phyloP scores from a whole-genome alignment of 2,797 vertebrate species.

The Harpagifer antarcticus region DNA sequence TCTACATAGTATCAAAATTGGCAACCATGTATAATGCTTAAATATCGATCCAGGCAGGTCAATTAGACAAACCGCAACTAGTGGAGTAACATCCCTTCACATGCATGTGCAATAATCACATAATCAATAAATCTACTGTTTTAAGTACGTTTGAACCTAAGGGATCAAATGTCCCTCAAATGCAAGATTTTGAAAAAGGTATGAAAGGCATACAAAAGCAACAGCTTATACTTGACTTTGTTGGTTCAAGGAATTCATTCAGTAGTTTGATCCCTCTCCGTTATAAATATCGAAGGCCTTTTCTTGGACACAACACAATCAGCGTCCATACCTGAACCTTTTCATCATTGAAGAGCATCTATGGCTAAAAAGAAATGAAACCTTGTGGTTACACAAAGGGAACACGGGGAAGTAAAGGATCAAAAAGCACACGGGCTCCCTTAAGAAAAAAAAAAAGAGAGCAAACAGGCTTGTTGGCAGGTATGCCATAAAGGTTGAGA shows the following conservation, averaged over 20 bases:
- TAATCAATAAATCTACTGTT: not conserved
- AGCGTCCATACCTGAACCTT: not conserved
- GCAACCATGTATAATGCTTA: not conserved
- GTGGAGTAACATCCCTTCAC: not conserved
- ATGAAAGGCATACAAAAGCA: not conserved
- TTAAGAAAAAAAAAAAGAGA: conserved; percentile 7
- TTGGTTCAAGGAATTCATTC: not conserved
- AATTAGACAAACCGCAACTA: not conserved
- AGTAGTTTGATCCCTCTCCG: not conserved
- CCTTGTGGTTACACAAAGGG: conserved; percentile 18
- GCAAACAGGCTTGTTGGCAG: conserved; percentile 56
- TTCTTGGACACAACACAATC: conserved; percentile 16
- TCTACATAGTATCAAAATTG: not conserved
- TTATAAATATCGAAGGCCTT: not conserved
- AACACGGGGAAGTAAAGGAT: conserved; percentile 12
- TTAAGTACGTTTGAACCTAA: not conserved
- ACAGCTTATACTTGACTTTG: not conserved
- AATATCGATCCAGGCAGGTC: not conserved
- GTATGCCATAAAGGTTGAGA: conserved; percentile 58
- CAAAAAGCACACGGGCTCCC: conserved; percentile 21
- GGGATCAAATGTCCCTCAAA: not conserved
- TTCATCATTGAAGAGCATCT: conserved; percentile 9
- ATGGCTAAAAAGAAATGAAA: not conserved
- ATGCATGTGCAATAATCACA: no score
- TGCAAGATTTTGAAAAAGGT: not conserved